Percentiles rank a stretch among this genome's conserved stretches.
phyloP scores from a whole-genome alignment of 2,113 vertebrate species.

The Emydura subglobosa region DNA sequence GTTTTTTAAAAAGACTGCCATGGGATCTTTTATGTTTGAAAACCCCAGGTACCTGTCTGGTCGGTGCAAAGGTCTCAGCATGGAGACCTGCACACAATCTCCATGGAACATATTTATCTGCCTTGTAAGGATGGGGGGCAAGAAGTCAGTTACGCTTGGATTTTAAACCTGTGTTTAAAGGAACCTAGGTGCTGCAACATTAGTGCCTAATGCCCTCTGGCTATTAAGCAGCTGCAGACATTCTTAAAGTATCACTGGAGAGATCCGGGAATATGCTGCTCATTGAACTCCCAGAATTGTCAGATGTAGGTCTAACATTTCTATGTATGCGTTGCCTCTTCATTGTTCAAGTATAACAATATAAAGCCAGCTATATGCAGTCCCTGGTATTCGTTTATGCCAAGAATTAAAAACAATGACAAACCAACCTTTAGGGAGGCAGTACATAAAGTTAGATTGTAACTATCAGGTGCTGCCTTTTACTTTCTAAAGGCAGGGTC shows the following conservation, averaged over 20 bases:
- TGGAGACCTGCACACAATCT: constrained; percentile 3
- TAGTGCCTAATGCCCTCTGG: constrained; percentile 7
- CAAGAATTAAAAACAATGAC: constrained; percentile 1
- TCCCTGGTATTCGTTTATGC: constrained; percentile 29
- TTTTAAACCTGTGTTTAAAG: not conserved
- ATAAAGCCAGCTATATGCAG: constrained; percentile 5
- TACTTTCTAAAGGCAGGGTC: not conserved
- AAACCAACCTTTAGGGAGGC: not conserved
- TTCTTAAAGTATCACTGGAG: not conserved
- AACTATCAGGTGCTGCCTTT: constrained; percentile 2
- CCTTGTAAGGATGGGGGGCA: not conserved
- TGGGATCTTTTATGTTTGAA: not conserved
- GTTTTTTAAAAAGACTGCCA: not conserved
- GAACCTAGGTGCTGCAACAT: not conserved
- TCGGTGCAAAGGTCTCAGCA: not conserved
- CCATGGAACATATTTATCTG: constrained; percentile 16
- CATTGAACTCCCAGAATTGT: not conserved
- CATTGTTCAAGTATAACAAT: constrained; percentile 26
- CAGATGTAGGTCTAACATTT: not conserved
- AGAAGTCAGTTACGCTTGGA: not conserved
- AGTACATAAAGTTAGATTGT: constrained; percentile 30
- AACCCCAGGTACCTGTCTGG: not conserved
- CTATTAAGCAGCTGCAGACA: not conserved
- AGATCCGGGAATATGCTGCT: not conserved
- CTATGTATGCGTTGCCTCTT: constrained; percentile 6